Evolutionary conservation across 2,888 invertebrate species (phyloP), one percentile per base, ranked within the genome.

Genomic region (Hartigia nigra): DNA sequence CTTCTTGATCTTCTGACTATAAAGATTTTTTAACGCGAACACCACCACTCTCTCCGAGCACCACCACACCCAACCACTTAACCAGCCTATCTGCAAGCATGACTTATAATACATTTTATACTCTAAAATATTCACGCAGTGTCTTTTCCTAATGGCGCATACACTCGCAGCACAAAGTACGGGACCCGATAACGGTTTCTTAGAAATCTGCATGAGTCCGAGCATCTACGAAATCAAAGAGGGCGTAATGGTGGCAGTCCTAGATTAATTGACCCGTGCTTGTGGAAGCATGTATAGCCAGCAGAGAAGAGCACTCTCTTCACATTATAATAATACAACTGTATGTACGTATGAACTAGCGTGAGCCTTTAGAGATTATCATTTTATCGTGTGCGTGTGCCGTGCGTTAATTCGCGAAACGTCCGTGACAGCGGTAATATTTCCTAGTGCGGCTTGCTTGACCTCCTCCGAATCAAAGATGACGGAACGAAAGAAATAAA

Each of bases 71-170:
- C 89, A 85, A 90, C 84, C 88, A 90, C 89, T 89, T 55, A 55
- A 87, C 85, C 88, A 90, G 89, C 88, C 89, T 89, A 89, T 89
- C 88, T 89, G 88, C 90, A 90, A 90, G 90, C 90, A 90, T 90
- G 89, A 86, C 81, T 88, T 87, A 84, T 87, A 81, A 79, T 77
- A 76, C 80, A 74, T 81, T 35, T 80, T 69, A 79, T 77, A 79
- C 74, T 76, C 39, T 55, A 23, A 55, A 55, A 55, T 55, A 14
- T 55, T 55, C 39, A 55, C 39, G 39, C 39, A 55, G 39, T 55
- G 23, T 55, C 39, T 23, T 55, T 55, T 9, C 39, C 39, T 55
- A 23, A 55, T 55, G 39, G 39, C 23, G 1, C 23, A 9, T 55
- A 55, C 39, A 55, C 39, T 55, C 39, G 39, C 39, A 39, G 39